Evolutionary conservation across 2,113 vertebrate genomes (phyloP), one percentile per base, ranked within the genome.

Genomic region (Ammodytes marinus): DNA sequence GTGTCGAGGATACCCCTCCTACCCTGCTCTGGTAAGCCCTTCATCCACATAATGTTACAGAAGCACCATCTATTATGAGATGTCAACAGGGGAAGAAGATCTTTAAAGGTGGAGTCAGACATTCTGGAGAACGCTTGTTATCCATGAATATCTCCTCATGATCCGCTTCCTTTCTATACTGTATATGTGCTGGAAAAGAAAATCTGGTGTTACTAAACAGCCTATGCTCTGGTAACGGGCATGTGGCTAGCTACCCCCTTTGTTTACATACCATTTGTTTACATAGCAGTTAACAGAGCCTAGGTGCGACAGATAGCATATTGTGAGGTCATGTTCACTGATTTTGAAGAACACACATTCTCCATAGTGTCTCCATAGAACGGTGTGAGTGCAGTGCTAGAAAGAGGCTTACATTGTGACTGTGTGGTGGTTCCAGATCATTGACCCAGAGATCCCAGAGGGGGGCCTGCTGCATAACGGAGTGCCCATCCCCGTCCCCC

Each of bases 401-500:
- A 45, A 67, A 19, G 17, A 43, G 39, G 74, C 35, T 40, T 60
- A 1, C 58, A 42, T 5, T 40, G 4, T 57, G 47, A 66, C 54
- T 52, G 7, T 57, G 5, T 60, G 5, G 45, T 58, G 19, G 5
- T 54, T 79, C 40, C 80, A 99, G 98, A 97, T 99, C 60, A 99
- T 99, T 0, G 98, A 99, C 82, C 98, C 98, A 42, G 96, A 99
- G 86, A 99, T 99, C 97, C 98, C 98, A 0, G 96, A 97, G 0
- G 98, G 99, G 80, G 98, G 98, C 71, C 93, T 99, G 84, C 95
- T 99, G 82, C 97, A 99, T 94, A 99, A 99, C 0, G 98, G 98
- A 1, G 96, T 99, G 37, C 98, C 98, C 85, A 99, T 99, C 85
- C 98, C 98, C 0, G 97, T 99, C 9, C 98, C 98, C 3, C 98